Percentiles rank a stretch among this genome's conserved stretches.
Conservation (phyloP, 2,888 invertebrate genomes). For the Catocala nupta region DNA sequence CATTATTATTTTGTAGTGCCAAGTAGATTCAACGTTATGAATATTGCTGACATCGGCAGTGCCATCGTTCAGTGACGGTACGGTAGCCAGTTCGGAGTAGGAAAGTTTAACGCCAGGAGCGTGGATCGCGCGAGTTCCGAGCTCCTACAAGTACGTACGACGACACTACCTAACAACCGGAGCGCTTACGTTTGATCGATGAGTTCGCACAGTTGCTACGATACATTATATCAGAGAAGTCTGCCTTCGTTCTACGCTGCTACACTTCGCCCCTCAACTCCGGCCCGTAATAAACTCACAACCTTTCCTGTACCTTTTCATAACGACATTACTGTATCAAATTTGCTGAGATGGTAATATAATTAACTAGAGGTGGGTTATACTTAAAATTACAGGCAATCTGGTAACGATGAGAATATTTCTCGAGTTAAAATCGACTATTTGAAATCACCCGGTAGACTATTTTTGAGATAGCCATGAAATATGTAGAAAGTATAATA, state of each 20-base stretch:
- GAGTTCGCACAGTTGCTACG: constrained; percentile 69
- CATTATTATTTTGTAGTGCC: constrained; percentile 43
- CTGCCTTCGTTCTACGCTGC: constrained; percentile 48
- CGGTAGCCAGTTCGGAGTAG: constrained; percentile 56
- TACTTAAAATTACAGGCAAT: constrained; percentile 68
- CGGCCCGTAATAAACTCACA: constrained; percentile 65
- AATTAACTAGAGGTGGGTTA: constrained; percentile 69
- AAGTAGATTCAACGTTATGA: constrained; percentile 43
- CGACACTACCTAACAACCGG: constrained; percentile 46
- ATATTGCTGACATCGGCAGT: constrained; percentile 49
- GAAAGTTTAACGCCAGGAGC: constrained; percentile 56
- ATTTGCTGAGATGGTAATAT: constrained; percentile 68
- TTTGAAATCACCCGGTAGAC: constrained; percentile 60
- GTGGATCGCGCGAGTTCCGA: constrained; percentile 41
- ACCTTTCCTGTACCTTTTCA: constrained; percentile 66
- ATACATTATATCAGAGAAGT: constrained; percentile 67
- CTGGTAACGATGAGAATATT: constrained; percentile 59
- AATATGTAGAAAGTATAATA: constrained; percentile 72
- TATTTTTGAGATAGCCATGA: constrained; percentile 59
- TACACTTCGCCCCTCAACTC: constrained; percentile 48
- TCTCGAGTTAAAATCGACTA: constrained; percentile 45
- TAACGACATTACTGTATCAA: constrained; percentile 70
- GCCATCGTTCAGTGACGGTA: constrained; percentile 5
- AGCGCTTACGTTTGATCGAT: constrained; percentile 75
- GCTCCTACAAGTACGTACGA: constrained; percentile 49